A percentile compares a stretch with the other conserved stretches of the same genome.
phyloP scores from a whole-genome alignment of 2,113 vertebrate genomes.

The Ictalurus furcatus region DNA sequence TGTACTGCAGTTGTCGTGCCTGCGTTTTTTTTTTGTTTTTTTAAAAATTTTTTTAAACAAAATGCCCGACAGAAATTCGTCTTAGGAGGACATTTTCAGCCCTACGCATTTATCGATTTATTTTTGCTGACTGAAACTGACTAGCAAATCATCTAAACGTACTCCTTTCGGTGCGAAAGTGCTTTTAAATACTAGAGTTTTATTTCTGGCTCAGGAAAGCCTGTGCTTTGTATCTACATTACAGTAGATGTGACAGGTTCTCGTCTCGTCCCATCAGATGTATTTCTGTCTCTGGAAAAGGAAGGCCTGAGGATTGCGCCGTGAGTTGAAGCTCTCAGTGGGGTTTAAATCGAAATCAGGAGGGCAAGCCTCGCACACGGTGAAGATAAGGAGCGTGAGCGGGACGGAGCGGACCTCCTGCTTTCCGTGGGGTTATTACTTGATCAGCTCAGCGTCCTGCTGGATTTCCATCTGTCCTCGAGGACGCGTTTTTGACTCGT shows the following conservation, averaged over 20 bases:
- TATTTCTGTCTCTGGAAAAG: background rate
- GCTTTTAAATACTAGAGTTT: background rate
- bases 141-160: too few species aligned
- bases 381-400: slow-evolving; percentile 43
- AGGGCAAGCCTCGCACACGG: slow-evolving; percentile 18
- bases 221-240: background rate
- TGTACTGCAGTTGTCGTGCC: too few species aligned
- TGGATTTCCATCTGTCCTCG: slow-evolving; percentile 66
- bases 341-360: background rate
- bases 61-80: background rate
- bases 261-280: background rate
- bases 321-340: background rate
- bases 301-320: background rate
- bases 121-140: too few species aligned
- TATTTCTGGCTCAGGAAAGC: background rate
- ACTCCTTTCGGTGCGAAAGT: too few species aligned
- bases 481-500: slow-evolving; percentile 51
- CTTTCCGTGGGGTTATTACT: slow-evolving; percentile 38
- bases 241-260: background rate
- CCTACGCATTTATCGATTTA: background rate
- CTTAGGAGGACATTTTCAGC: background rate
- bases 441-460: slow-evolving; percentile 65
- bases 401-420: slow-evolving; percentile 40
- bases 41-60: too few species aligned
- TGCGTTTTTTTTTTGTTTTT: too few species aligned